Evolutionary conservation across 2,888 invertebrate species (phyloP).

Genomic region (Agrochola macilenta): DNA sequence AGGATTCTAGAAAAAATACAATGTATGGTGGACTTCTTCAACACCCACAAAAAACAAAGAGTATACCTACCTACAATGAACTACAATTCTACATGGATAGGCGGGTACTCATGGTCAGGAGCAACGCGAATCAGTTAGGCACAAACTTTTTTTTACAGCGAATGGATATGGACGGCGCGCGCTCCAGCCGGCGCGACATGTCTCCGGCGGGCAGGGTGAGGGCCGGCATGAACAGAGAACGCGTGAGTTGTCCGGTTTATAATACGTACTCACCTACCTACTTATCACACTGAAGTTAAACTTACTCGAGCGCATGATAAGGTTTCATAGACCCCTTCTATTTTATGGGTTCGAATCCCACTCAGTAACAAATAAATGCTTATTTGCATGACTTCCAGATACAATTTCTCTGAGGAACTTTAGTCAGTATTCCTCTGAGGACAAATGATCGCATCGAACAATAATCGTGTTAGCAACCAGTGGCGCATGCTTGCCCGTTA

Average conservation of each 20-base stretch:
- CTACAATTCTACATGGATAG: not conserved
- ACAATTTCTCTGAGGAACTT: conserved; percentile 27
- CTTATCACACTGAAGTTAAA: conserved; percentile 7
- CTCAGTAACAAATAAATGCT: conserved; percentile 25
- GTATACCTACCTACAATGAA: not conserved
- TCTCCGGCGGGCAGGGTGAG: conserved; percentile 94
- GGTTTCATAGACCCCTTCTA: conserved; percentile 1
- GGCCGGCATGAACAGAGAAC: conserved; percentile 92
- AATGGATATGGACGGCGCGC: conserved; percentile 91
- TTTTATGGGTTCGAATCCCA: conserved; percentile 47
- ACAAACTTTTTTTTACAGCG: conserved; percentile 73
- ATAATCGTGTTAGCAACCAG: conserved; percentile 20
- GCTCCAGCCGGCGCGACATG: conserved; percentile 95
- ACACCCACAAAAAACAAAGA: not conserved
- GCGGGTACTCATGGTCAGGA: not conserved
- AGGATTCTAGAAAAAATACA: not conserved
- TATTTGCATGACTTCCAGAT: conserved; percentile 54
- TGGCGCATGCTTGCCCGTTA: conserved; percentile 39
- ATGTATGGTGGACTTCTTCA: not conserved
- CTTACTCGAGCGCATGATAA: conserved; percentile 27
- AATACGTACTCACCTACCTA: conserved; percentile 5
- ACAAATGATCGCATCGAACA: conserved; percentile 31
- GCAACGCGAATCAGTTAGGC: not conserved
- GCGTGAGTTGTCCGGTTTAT: conserved; percentile 74
- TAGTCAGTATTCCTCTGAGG: conserved; percentile 33